Evolutionary conservation across 1,140 invertebrate species (phyloP).

Genomic region (Cherax quadricarinatus): DNA sequence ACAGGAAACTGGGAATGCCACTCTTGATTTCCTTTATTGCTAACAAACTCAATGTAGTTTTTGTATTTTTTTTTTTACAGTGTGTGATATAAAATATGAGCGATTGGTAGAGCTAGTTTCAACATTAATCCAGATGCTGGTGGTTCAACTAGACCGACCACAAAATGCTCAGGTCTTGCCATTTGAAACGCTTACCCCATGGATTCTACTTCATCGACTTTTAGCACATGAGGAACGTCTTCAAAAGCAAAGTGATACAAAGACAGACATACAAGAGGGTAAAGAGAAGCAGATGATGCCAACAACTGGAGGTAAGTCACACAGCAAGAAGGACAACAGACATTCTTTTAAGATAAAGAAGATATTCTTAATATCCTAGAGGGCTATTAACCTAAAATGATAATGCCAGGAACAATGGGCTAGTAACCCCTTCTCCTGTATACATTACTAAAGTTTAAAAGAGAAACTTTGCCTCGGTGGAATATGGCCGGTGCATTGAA

Average conservation of each 20-base stretch:
- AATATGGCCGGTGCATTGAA: too few species aligned
- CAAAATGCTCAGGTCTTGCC: constrained; percentile 80
- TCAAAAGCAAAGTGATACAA: constrained; percentile 21
- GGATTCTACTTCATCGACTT: constrained; percentile 87
- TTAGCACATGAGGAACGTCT: constrained; percentile 75
- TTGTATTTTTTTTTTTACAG: constrained; percentile 9
- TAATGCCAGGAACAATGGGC: too few species aligned
- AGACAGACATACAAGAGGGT: constrained; percentile 14
- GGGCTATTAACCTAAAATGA: too few species aligned
- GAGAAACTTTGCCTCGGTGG: too few species aligned
- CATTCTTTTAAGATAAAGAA: too few species aligned
- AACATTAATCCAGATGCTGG: constrained; percentile 85
- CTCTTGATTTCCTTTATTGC: too few species aligned
- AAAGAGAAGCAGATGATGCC: not conserved
- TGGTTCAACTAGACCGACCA: constrained; percentile 83
- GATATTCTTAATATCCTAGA: too few species aligned
- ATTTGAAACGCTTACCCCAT: constrained; percentile 85
- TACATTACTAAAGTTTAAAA: too few species aligned
- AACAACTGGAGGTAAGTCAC: not conserved
- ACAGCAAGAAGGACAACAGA: not conserved
- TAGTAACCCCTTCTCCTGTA: too few species aligned
- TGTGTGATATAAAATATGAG: constrained; percentile 74
- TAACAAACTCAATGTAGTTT: too few species aligned
- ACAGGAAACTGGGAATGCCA: too few species aligned
- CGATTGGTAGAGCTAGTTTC: constrained; percentile 81